These are phyloP conservation scores for Phoenoteleia sp. DNA, from an alignment of 2,888 invertebrate genomes.

Conservation along the genomic window DNA sequence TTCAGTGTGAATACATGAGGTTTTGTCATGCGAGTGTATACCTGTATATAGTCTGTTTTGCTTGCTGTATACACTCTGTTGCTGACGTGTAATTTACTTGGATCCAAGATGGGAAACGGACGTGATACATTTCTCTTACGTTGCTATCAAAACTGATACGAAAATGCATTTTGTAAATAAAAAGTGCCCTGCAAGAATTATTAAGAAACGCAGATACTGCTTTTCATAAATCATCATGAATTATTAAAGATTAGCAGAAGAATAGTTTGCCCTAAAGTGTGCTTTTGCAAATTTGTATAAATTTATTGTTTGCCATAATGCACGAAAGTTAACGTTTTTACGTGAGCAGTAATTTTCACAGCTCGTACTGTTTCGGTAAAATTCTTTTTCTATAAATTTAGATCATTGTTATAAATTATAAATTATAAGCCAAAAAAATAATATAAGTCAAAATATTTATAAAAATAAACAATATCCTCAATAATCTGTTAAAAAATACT, in stretches of 20 bases:
- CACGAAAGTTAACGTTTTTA: too few species aligned
- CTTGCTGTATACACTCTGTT: constrained; percentile 38
- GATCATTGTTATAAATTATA: too few species aligned
- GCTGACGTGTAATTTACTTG: constrained; percentile 42
- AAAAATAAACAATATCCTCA: too few species aligned
- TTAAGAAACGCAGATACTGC: not conserved
- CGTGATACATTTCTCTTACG: constrained; percentile 34
- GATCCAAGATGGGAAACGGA: constrained; percentile 33
- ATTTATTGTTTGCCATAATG: too few species aligned
- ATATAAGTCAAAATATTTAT: too few species aligned
- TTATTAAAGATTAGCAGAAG: not conserved
- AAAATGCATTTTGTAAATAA: constrained; percentile 9
- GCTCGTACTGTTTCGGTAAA: too few species aligned
- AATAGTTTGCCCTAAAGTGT: too few species aligned
- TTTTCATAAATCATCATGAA: not conserved
- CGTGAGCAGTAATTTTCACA: too few species aligned
- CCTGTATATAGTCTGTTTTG: constrained; percentile 22
- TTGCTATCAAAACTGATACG: constrained; percentile 28
- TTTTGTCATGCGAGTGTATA: constrained; percentile 30
- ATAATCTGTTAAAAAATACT: too few species aligned
- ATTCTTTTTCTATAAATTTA: too few species aligned
- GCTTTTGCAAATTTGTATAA: too few species aligned
- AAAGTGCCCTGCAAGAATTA: constrained; percentile 13
- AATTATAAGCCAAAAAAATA: too few species aligned
- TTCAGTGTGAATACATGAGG: constrained; percentile 18